A percentile compares a stretch with the other conserved stretches of the same genome.
phyloP scores from a whole-genome alignment of 2,113 vertebrate species.

The Pedionomus torquatus region DNA sequence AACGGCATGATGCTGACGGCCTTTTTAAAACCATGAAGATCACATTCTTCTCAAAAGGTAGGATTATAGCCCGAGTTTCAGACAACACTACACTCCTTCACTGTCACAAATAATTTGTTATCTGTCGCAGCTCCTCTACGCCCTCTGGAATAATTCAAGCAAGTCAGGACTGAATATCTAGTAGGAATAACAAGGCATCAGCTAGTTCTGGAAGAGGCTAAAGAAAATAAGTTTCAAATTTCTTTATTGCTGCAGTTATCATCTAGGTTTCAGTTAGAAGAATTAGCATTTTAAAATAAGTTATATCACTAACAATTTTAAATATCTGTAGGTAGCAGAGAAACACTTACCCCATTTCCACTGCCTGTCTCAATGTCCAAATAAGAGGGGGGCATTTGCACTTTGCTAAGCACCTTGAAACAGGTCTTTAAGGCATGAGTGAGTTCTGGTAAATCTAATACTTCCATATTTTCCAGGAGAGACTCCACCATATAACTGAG shows the following conservation, averaged over 20 bases:
- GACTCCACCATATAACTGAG: conserved; percentile 86
- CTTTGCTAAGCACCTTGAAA: conserved; percentile 94
- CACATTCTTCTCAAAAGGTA: neutral
- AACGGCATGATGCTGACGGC: neutral
- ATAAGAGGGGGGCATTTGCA: conserved; percentile 94
- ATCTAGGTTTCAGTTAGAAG: neutral
- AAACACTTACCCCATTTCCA: conserved; percentile 60
- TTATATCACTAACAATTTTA: neutral
- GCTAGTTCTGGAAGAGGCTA: neutral
- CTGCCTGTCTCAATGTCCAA: conserved; percentile 76
- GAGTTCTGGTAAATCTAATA: conserved; percentile 82
- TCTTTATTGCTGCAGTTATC: neutral
- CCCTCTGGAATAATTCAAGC: neutral
- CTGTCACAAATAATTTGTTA: neutral
- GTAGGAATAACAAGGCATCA: neutral
- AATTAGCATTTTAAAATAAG: neutral
- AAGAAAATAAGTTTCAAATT: neutral
- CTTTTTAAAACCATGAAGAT: neutral
- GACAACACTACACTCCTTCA: neutral
- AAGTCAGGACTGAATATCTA: neutral
- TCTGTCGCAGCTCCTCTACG: neutral
- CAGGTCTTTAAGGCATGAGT: conserved; percentile 87
- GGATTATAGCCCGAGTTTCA: neutral
- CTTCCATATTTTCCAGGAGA: conserved; percentile 78
- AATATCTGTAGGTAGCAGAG: neutral